Evolutionary conservation across 2,888 invertebrate genomes (phyloP), one percentile per base, ranked within the genome.

Genomic region (Linnaemya vulpina): DNA sequence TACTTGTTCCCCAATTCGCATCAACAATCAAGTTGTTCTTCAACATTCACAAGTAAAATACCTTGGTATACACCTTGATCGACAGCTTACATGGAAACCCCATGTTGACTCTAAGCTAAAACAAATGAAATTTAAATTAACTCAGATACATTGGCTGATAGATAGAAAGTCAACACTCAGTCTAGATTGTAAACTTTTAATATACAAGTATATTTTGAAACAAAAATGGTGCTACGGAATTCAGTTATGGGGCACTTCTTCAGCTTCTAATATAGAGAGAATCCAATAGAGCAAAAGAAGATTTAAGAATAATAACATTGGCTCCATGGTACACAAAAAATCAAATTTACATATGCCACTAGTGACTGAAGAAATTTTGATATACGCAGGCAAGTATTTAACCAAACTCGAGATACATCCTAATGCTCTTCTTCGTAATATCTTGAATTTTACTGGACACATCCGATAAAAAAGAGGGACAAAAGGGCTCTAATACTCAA

Each of bases 161-260:
- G 35, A 8, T 8, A 35, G 35, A 35, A 35, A 35, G 4, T 35
- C 35, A 35, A 35, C 35, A 4, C 35, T 35, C 35, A 35, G 35
- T 8, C 4, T 35, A 35, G 5, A 35, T 35, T 35, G 43, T 43
- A 43, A 43, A 9, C 10, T 43, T 43, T 43, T 43, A 13, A 8
- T 43, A 11, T 43, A 43, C 4, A 43, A 8, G 13, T 8, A 8
- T 2, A 3, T 43, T 43, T 3, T 3, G 13, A 43, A 43, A 43
- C 10, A 2, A 15, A 46, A n/a, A 46, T 46, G 46, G n/a, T n/a
- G 46, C 7, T 46, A 46, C n/a, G 46, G 46, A n/a, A 46, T 46
- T n/a, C n/a, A 46, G 46, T n/a, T 46, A n/a, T 46, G 46, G 46
- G 46, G n/a, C 46, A 46, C 46, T 46, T 15, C 46, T n/a, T 46